A percentile compares a stretch with the other conserved stretches of the same genome.
These are phyloP conservation scores for Standfussiana lucernea DNA, from an alignment of 2,888 invertebrate species.

Conservation along the genomic window DNA sequence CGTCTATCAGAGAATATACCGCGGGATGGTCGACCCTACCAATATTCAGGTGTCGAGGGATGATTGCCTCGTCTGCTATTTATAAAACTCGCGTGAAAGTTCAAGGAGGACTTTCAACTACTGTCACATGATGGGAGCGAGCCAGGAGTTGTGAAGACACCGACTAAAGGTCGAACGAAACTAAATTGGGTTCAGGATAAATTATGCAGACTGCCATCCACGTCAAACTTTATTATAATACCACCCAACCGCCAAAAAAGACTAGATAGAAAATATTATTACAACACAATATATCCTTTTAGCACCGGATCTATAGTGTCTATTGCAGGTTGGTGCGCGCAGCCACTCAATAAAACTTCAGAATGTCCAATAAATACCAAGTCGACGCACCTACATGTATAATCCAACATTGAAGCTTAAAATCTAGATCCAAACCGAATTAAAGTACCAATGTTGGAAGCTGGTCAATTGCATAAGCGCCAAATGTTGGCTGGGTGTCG, in stretches of 20 bases:
- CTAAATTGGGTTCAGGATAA: constrained; percentile 40
- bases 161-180: constrained; percentile 30
- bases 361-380: background rate
- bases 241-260: background rate
- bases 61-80: constrained; percentile 41
- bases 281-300: background rate
- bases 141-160: constrained; percentile 40
- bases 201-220: constrained; percentile 1
- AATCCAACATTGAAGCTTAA: constrained; percentile 23
- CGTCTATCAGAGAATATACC: constrained; percentile 13
- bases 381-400: constrained; percentile 6
- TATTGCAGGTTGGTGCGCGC: background rate
- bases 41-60: constrained; percentile 46
- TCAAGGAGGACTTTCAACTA: constrained; percentile 50
- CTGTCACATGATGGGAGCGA: constrained; percentile 48
- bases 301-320: background rate
- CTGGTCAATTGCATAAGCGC: constrained; percentile 85
- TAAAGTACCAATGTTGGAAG: constrained; percentile 72
- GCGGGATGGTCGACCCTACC: constrained; percentile 26
- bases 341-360: constrained; percentile 1
- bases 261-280: constrained; percentile 14
- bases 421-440: constrained; percentile 57
- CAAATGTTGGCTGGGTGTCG: constrained; percentile 77
- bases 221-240: background rate
- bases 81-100: constrained; percentile 47